Conservation (phyloP, 35 echinoderm and acorn worm species). For the Eucidaris tribuloides region DNA sequence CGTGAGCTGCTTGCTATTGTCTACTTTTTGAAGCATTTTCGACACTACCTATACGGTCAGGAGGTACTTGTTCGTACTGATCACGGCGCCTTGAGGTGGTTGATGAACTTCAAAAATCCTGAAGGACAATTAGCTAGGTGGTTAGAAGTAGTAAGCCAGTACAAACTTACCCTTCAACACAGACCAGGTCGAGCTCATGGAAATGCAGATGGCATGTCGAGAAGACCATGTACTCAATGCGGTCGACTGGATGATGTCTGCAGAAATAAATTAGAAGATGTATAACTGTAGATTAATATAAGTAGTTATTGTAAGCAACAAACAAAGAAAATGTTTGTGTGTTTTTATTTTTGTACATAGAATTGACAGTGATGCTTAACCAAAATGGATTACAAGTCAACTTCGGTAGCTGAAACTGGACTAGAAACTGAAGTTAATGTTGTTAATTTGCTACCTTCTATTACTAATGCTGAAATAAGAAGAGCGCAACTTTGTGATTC, state of each 20-base stretch:
- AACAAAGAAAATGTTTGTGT: no score
- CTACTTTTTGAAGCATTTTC: slow-evolving; percentile 17
- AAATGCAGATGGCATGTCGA: slow-evolving; percentile 59
- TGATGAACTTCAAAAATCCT: slow-evolving; percentile 39
- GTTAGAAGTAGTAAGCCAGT: slow-evolving; percentile 22
- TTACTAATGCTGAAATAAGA: slow-evolving; percentile 2
- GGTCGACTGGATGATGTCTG: no score
- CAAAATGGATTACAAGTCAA: no score
- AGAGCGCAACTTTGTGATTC: not conserved
- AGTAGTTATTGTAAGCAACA: no score
- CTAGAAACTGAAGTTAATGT: no score
- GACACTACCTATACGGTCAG: not conserved
- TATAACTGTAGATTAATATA: no score
- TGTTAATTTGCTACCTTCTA: no score
- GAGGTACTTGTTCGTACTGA: not conserved
- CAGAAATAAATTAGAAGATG: no score
- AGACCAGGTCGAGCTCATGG: slow-evolving; percentile 4
- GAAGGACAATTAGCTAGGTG: slow-evolving; percentile 39
- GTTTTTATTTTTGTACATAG: no score
- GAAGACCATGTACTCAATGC: slow-evolving; percentile 30
- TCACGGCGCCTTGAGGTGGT: not conserved
- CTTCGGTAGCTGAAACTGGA: no score
- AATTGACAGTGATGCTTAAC: no score
- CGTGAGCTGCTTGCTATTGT: slow-evolving; percentile 16
- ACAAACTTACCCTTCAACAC: slow-evolving; percentile 7